Evolutionary conservation across 2,888 invertebrate genomes (phyloP).

Genomic region (Pheosia gnoma): DNA sequence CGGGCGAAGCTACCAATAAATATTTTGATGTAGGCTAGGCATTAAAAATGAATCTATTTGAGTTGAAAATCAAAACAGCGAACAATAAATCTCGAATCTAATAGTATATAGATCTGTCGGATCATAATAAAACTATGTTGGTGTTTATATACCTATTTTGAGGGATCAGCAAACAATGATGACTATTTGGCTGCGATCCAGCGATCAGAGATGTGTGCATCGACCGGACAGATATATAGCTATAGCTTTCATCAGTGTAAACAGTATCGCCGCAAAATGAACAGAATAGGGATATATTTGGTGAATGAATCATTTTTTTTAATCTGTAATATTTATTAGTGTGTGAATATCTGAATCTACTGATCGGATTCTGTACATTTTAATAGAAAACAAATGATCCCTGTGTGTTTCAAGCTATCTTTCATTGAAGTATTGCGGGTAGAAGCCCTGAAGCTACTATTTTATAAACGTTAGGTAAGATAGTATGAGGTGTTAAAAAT

Average conservation of each 20-base stretch:
- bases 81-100: not conserved
- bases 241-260: slow-evolving; percentile 32
- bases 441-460: too few species aligned
- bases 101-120: slow-evolving; percentile 31
- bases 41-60: too few species aligned
- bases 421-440: too few species aligned
- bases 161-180: slow-evolving; percentile 46
- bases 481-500: not conserved
- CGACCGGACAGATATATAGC: slow-evolving; percentile 23
- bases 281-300: not conserved
- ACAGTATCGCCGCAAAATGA: slow-evolving; percentile 13
- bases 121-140: slow-evolving; percentile 39
- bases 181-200: slow-evolving; percentile 56
- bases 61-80: not conserved
- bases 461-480: too few species aligned
- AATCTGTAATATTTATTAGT: too few species aligned
- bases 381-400: too few species aligned
- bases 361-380: too few species aligned
- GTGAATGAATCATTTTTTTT: too few species aligned
- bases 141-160: slow-evolving; percentile 55
- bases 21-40: too few species aligned
- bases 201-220: slow-evolving; percentile 53
- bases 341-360: too few species aligned
- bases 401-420: too few species aligned
- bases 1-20: too few species aligned